Base-by-base conservation (phyloP, 1,140 invertebrate genomes). In the Ips typographus region DNA sequence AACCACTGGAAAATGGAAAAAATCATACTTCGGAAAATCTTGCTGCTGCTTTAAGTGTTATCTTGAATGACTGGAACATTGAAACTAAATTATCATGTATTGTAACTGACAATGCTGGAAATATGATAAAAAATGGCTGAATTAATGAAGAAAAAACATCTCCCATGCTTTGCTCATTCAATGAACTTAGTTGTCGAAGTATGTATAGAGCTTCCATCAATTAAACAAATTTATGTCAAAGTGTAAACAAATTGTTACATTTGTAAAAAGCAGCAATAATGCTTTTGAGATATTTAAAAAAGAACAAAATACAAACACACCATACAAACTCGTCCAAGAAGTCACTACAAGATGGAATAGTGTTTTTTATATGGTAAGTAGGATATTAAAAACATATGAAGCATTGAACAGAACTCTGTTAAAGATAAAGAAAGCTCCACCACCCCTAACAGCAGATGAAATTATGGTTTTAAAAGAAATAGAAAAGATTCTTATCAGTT, bases 161-260 rank as follows among this genome's bases (percentile, higher is more conserved):
- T 70, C 3, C 61, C 61, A 22, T 70, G 68, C 47, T 70, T 36
- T 56, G 68, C 68, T n/a, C 68, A 70, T 41, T 41, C 53, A 22
- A 3, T 70, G 4, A 65, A 70, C 40, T 49, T 70, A 2, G 61
- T 70, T 3, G 68, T 65, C 2, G 36, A 57, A 57, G 55, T 65
- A 8, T 51, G 7, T 39, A 51, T 51, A 3, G 36, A 52, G 4
- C n/a, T 40, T 40, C 47, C 22, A 3, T 22, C 41, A 6, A 38
- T 64, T 7, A 51, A 40, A 4, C 7, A 5, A 47, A 38, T 40
- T 57, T n/a, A n/a, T 40, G 8, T 40, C 7, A 44, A 70, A 64
- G 40, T 52, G 59, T 49, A 37, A 64, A 64, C 40, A 64, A 38
- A 70, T 64, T 39, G 68, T 70, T n/a, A 64, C 40, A 37, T 64